Evolutionary conservation across 2,888 invertebrate genomes (phyloP).

Genomic region (Luffia ferchaultella): DNA sequence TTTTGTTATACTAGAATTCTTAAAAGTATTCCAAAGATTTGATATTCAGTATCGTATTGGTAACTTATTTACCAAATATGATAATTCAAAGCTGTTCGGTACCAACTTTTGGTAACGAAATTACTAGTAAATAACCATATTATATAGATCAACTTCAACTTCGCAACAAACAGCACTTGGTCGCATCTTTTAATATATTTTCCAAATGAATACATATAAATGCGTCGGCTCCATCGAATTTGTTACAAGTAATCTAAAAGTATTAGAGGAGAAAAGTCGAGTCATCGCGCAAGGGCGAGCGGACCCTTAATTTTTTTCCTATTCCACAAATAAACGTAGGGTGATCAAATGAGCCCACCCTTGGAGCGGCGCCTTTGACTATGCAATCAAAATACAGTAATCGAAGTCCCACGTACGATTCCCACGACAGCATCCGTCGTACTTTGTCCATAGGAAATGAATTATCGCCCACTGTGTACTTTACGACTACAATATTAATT

Average conservation of each 20-base stretch:
- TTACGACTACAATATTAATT: not conserved
- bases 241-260: not conserved
- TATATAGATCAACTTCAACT: no score
- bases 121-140: no score
- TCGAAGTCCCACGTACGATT: conserved; percentile 18
- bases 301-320: conserved; percentile 5
- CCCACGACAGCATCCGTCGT: conserved; percentile 1
- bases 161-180: no score
- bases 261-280: not conserved
- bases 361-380: conserved; percentile 29
- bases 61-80: no score
- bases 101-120: no score
- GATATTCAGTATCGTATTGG: no score
- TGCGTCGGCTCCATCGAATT: not conserved
- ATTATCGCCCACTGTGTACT: not conserved
- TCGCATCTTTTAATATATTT: no score
- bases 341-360: conserved; percentile 31
- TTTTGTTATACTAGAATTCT: no score
- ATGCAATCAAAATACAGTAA: conserved; percentile 25
- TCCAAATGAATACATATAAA: no score
- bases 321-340: conserved; percentile 26
- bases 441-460: not conserved
- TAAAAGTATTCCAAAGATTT: no score
- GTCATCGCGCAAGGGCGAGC: conserved; percentile 5
- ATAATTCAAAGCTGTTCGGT: no score